Evolutionary conservation across 92 coral and sea anemone genomes (phyloP).

Genomic region (Parazoanthus darwini): DNA sequence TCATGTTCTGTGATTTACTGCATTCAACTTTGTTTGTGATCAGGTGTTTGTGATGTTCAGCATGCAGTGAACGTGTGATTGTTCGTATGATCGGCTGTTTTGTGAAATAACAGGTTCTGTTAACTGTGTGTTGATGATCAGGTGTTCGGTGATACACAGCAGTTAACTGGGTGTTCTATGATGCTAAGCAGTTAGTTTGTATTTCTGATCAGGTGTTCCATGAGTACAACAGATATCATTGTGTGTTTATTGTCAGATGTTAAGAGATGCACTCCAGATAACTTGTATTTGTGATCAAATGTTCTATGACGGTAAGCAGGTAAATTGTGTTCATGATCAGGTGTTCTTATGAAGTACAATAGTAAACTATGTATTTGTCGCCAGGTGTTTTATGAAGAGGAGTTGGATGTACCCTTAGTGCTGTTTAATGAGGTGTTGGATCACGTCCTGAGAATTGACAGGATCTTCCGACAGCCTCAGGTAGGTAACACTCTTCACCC

Average conservation of each 20-base stretch:
- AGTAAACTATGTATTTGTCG: not conserved
- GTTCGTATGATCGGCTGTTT: not conserved
- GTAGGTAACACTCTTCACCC: conserved; percentile 34
- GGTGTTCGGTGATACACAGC: not conserved
- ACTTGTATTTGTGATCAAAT: no score
- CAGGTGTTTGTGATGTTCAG: not conserved
- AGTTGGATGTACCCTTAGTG: conserved; percentile 96
- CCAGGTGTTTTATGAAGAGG: conserved; percentile 98
- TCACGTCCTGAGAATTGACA: conserved; percentile 96
- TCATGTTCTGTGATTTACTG: conserved; percentile 50
- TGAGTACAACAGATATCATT: not conserved
- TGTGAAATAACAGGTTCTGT: not conserved
- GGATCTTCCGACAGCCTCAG: conserved; percentile 97
- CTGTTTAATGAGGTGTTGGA: conserved; percentile 97
- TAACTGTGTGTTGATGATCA: not conserved
- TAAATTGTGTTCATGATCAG: no score
- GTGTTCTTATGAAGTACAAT: not conserved
- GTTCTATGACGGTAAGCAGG: no score
- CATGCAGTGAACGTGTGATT: not conserved
- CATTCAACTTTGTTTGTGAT: not conserved
- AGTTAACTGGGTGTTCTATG: not conserved
- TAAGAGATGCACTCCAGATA: conserved; percentile 31
- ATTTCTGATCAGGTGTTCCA: not conserved
- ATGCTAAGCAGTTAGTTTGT: not conserved
- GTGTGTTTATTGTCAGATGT: conserved; percentile 62